phyloP scores from a whole-genome alignment of 2,888 invertebrate genomes.

The Polydesmus complanatus region DNA sequence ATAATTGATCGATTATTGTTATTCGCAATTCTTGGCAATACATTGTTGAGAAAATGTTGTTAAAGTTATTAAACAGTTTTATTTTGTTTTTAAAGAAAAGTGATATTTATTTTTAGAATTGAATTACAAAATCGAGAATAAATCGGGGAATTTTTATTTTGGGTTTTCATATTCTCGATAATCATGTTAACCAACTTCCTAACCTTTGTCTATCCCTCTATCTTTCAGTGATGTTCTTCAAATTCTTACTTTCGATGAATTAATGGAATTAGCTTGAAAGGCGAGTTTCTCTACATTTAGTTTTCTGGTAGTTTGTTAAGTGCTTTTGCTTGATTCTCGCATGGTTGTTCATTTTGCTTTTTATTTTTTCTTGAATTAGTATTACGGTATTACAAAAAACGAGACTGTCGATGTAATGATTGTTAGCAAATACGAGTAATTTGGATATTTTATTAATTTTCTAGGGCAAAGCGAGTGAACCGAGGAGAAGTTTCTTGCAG shows the following conservation, averaged over 20 bases:
- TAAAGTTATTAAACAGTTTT: too few relatives aligned
- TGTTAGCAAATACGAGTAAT: not conserved
- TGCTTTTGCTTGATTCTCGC: not conserved
- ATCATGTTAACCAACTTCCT: not conserved
- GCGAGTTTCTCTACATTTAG: not conserved
- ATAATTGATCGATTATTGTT: too few relatives aligned
- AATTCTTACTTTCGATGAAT: not conserved
- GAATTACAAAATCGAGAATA: not conserved
- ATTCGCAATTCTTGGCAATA: too few relatives aligned
- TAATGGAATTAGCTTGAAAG: not conserved
- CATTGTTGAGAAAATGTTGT: too few relatives aligned
- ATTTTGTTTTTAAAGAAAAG: not conserved
- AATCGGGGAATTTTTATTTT: not conserved
- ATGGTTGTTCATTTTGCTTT: not conserved
- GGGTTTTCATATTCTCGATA: too few relatives aligned
- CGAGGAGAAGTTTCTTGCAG: slow-evolving; percentile 10
- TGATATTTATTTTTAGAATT: not conserved
- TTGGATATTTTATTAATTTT: not conserved
- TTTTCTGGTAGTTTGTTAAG: not conserved
- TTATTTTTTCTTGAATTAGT: not conserved
- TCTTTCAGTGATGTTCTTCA: not conserved
- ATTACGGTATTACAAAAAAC: not conserved
- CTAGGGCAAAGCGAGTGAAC: slow-evolving; percentile 15
- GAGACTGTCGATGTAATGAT: not conserved
- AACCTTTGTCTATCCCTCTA: not conserved